These are phyloP conservation scores for Harmothoe impar DNA, from an alignment of 2,888 invertebrate species.

Conservation along the genomic window DNA sequence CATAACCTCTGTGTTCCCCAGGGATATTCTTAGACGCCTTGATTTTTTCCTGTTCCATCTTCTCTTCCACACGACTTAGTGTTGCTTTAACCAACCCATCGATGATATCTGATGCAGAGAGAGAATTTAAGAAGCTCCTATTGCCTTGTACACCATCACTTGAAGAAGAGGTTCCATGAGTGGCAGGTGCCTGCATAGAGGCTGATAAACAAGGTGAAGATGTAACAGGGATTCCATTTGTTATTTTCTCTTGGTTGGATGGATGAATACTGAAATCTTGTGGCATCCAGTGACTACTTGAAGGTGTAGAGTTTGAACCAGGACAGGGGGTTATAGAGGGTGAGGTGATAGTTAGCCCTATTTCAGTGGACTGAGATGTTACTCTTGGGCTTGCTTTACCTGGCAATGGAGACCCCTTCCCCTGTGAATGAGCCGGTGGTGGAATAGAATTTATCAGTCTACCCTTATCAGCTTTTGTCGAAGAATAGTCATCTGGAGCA, in stretches of 20 bases:
- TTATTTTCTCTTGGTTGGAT: too few species aligned
- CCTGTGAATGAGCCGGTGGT: slow-evolving; percentile 15
- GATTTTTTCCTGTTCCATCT: not conserved
- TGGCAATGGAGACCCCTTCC: not conserved
- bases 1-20: too few species aligned
- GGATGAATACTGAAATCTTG: too few species aligned
- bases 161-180: not conserved
- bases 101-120: slow-evolving; percentile 34
- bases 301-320: too few species aligned
- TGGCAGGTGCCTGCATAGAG: not conserved
- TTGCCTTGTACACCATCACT: not conserved
- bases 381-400: not conserved
- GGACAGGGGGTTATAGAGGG: too few species aligned
- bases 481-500: not conserved
- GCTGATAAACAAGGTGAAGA: not conserved
- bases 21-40: too few species aligned
- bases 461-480: not conserved
- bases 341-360: too few species aligned
- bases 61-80: not conserved
- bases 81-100: not conserved
- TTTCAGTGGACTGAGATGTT: too few species aligned
- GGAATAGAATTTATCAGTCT: not conserved
- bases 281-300: too few species aligned
- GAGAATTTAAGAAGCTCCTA: not conserved
- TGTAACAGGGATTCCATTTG: not conserved